Evolutionary conservation across 37 sponge, comb jelly and placozoan species (phyloP).

Genomic region (Spongilla lacustris): DNA sequence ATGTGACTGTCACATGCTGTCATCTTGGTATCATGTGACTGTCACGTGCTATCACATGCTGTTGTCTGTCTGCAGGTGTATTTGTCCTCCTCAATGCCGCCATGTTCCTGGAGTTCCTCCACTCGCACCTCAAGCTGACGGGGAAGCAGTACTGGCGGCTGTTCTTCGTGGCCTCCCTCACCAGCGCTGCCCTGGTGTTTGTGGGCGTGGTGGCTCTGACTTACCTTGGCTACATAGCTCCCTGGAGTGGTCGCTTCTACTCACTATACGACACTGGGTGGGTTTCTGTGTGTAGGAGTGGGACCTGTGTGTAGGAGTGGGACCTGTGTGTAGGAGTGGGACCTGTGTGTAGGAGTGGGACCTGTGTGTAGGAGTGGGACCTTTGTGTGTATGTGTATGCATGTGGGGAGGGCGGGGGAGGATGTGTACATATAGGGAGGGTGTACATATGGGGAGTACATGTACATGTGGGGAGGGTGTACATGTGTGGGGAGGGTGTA

Average conservation of each 20-base stretch:
- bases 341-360: not conserved
- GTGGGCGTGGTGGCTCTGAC: conserved; percentile 85
- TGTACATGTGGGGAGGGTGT: no score
- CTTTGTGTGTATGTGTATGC: conserved; percentile 2
- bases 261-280: conserved; percentile 98
- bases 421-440: not conserved
- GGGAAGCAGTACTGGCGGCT: conserved; percentile 72
- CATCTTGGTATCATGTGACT: not conserved
- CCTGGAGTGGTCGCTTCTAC: conserved; percentile 99
- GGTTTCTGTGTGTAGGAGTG: conserved; percentile 4
- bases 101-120: conserved; percentile 75
- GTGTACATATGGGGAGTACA: conserved; percentile 17
- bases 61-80: conserved; percentile 3
- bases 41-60: not conserved
- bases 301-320: not conserved
- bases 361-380: not conserved
- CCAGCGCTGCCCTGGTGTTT: conserved; percentile 85
- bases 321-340: not conserved
- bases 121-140: conserved; percentile 43
- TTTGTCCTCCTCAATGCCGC: conserved; percentile 71
- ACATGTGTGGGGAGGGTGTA: no score
- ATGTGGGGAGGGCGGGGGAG: conserved; percentile 13
- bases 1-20: no score
- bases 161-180: conserved; percentile 50
- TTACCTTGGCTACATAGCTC: conserved; percentile 92